Evolutionary conservation across 1,140 invertebrate species (phyloP), one percentile per base, ranked within the genome.

Genomic region (Hydropsyche tenuis): DNA sequence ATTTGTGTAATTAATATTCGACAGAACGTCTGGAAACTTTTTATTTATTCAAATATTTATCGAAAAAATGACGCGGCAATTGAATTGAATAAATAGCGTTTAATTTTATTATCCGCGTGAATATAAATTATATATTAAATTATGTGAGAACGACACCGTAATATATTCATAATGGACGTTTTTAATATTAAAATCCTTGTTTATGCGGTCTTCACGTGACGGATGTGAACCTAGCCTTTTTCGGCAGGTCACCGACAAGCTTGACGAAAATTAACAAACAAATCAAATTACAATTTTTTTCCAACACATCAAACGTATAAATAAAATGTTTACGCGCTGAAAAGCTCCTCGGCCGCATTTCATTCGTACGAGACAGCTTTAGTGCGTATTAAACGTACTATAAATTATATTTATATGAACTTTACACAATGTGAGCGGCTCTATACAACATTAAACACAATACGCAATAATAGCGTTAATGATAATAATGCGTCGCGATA

Each of bases 391-490:
- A 70, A 46, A 23, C 18, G 2, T 16, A 51, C 62, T 11, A 73
- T 73, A 65, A 64, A 73, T 64, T 73, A 64, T 48, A 51, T 73
- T 65, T 73, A 64, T 51, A 30, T 45, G 5, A 7, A 46, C 18
- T 30, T 14, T 37, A 51, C 69, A 72, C 51, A 72, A 46, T 65
- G 48, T 22, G n/a, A 12, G 23, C 66, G 45, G 18, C 46, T 37
- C 30, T 37, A 37, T 9, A 37, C 30, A 37, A 37, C 9, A 37
- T 37, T 37, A 37, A 37, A 37, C 30, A 37, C 30, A 37, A 23
- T n/a, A n/a, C 11, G 37, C 48, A 56, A 70, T 56, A 56, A 25
- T 62, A 62, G 30, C 30, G 30, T 37, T 37, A 37, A 37, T 37
- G 30, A 37, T 37, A 37, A 37, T 37, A 37, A 37, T 37, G 9